Base-by-base conservation (phyloP, 1,140 invertebrate species). In the Lineus longissimus region DNA sequence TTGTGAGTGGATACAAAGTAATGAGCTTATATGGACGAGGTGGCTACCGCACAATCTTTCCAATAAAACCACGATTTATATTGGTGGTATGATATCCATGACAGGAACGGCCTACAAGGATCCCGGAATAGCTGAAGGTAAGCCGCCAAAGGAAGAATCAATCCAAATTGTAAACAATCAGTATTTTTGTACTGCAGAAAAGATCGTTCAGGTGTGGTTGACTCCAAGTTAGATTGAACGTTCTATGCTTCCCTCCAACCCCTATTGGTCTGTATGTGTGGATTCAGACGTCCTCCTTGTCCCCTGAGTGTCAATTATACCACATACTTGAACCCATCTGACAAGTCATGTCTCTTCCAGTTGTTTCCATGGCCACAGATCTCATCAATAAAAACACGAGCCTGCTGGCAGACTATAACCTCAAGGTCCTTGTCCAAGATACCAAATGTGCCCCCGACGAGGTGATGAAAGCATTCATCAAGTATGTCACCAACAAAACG, bases 21-120 rank as follows among this genome's bases (percentile, higher is more conserved):
- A 89, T 71, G 74, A 81, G n/a, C 63, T 78, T 19, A 78, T 80
- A 1, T 85, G 87, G 77, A 67, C 69, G 0, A 65, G 73, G 7
- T 90, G 89, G 89, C 77, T 85, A 57, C 85, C 84, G 0, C 73
- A 69, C 0, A 76, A 81, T 58, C 74, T 82, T 0, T 78, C 81
- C 4, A 84, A 84, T 43, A 86, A 86, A 69, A 81, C 72, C 2
- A 76, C 82, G 1, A 75, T 88, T 22, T 84, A 84, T 64, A 87
- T 92, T 57, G 90, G 89, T 45, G 91, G 91, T 1, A 91, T 93
- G 68, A 93, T 92, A 76, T 91, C 91, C 0, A 76, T 90, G 41
- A 83, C 75, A 27, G 86, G 86, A 9, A 74, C 77, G 0, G 79
- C 81, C 25, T 89, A 87, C 68, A 85, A 80, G 1, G 87, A 87